Base-by-base conservation (phyloP, 2,797 vertebrate genomes). In the Peromyscus melanophrys region DNA sequence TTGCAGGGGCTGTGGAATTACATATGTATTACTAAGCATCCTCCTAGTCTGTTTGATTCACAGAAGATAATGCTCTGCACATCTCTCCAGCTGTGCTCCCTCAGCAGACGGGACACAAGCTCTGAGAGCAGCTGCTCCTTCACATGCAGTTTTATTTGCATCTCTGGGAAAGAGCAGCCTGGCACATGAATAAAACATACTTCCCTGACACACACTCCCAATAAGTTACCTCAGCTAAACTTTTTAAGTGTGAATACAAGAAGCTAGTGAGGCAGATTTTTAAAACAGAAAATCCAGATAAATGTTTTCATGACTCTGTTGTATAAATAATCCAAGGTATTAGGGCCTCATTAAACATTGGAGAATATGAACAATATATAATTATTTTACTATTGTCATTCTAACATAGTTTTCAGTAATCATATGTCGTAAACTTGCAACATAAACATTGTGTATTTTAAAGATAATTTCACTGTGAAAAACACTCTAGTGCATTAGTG, bases 71-170 rank as follows among this genome's bases (percentile, higher is more conserved):
- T 19, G 49, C 95, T 97, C 77, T 95, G 91, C 73, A 97, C 86
- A 97, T 98, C 95, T 95, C 94, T 98, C 98, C 98, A 98, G 98
- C 98, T 99, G 98, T 96, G 97, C 80, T 98, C 85, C 98, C 73
- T 92, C 90, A 31, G 49, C 96, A 97, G 96, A 97, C 95, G 93
- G 84, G 92, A 96, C 81, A 94, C 84, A 67, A 27, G 92, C 96
- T 98, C 96, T 85, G 96, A 98, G 95, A 98, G 97, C 98, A 99
- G 98, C 98, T 98, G 98, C 76, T 98, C 55, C 87, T 95, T 98
- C 98, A 97, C 96, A 97, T 92, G 97, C 97, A 98, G 94, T 95
- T 98, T 98, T 98, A 98, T 98, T 98, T 98, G 98, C 97, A 98
- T 96, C 92, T 88, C 94, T 97, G 93, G 98, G 98, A 98, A 98